These are phyloP conservation scores for Venturia canescens DNA, from an alignment of 1,140 invertebrate species.

Conservation along the genomic window DNA sequence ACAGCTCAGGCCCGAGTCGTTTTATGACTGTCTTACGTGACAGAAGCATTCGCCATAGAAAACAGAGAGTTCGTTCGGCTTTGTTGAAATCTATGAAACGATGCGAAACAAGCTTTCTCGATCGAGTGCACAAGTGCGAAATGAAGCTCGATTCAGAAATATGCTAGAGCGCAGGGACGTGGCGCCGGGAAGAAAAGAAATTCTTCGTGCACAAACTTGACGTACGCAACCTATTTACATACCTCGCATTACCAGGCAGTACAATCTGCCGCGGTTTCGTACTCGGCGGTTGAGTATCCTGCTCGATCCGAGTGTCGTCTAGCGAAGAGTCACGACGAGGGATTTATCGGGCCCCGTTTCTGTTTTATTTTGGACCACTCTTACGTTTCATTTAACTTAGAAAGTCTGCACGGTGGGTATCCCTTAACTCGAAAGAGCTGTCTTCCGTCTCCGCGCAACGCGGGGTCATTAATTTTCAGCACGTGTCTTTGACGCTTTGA, in stretches of 20 bases:
- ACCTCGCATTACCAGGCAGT: neutral
- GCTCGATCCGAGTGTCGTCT: neutral
- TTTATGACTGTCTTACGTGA: no score
- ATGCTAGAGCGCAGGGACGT: neutral
- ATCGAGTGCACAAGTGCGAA: no score
- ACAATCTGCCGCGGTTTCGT: neutral
- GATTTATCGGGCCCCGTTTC: slow-evolving; percentile 29
- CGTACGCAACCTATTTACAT: neutral
- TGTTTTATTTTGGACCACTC: neutral
- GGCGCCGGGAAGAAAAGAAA: neutral
- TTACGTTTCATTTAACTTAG: slow-evolving; percentile 14
- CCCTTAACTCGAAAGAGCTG: slow-evolving; percentile 39
- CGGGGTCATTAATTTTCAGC: slow-evolving; percentile 46
- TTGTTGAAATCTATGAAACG: no score
- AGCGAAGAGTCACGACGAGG: slow-evolving; percentile 18
- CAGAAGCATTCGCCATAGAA: no score
- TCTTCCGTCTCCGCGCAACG: slow-evolving; percentile 41
- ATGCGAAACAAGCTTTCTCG: no score
- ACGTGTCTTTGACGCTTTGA: slow-evolving; percentile 55
- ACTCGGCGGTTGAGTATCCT: neutral
- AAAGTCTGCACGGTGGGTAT: slow-evolving; percentile 30
- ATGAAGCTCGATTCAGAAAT: neutral
- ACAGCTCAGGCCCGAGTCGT: no score
- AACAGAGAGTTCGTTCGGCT: no score
- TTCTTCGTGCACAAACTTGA: neutral